Evolutionary conservation across 2,888 invertebrate species (phyloP).

Genomic region (Galerucella nymphaeae): DNA sequence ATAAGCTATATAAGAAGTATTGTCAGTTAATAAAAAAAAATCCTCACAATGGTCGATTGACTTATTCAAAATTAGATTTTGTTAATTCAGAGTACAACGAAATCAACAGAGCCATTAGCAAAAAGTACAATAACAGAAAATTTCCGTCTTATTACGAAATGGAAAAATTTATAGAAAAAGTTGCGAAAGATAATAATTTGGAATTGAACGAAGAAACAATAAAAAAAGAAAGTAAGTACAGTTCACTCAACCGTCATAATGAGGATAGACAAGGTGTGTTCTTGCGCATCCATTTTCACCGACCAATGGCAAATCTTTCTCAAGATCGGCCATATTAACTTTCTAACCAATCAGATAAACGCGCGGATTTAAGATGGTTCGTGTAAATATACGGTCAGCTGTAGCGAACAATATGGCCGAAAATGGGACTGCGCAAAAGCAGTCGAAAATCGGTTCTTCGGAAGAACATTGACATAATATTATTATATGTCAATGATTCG

Average conservation of each 20-base stretch:
- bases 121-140: constrained; percentile 54
- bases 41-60: constrained; percentile 53
- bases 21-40: constrained; percentile 55
- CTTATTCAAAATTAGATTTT: constrained; percentile 53
- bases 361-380: no score
- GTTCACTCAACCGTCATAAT: background rate
- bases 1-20: constrained; percentile 53
- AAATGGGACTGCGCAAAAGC: no score
- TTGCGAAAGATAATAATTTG: constrained; percentile 50
- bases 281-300: no score
- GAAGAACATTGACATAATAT: no score
- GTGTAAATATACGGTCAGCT: no score
- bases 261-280: no score
- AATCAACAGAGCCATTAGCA: constrained; percentile 55
- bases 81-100: constrained; percentile 52
- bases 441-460: no score
- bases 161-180: constrained; percentile 54
- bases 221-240: constrained; percentile 52
- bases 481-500: no score
- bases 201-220: constrained; percentile 50
- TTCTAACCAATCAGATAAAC: no score
- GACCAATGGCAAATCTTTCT: no score
- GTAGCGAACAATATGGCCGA: no score
- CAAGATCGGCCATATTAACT: no score
- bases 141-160: constrained; percentile 59